Conservation (phyloP, 2,797 vertebrate species). For the Ptychadena robeensis region DNA sequence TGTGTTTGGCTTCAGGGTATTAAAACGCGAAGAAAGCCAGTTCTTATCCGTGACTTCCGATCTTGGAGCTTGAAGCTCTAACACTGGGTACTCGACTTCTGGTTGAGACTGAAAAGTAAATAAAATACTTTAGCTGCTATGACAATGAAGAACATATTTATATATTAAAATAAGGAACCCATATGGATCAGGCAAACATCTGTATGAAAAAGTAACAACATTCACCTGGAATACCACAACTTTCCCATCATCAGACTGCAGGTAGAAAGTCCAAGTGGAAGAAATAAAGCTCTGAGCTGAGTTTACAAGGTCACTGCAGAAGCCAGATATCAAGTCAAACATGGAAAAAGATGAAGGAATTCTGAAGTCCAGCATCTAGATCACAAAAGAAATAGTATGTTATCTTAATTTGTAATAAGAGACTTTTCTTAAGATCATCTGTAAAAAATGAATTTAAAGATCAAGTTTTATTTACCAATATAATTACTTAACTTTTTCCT, state of each 20-base stretch:
- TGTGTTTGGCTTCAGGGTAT: constrained; percentile 80
- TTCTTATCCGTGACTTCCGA: constrained; percentile 79
- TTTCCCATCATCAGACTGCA: constrained; percentile 93
- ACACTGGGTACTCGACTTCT: constrained; percentile 82
- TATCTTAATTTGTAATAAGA: neutral
- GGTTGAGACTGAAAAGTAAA: constrained; percentile 85
- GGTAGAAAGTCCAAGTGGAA: constrained; percentile 97
- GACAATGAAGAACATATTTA: too few relatives aligned
- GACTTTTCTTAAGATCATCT: too few relatives aligned
- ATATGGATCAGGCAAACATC: too few relatives aligned
- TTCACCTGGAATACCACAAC: constrained; percentile 94
- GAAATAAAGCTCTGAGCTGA: constrained; percentile 96
- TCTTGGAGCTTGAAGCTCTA: constrained; percentile 78
- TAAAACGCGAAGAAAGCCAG: constrained; percentile 79
- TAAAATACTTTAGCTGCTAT: neutral
- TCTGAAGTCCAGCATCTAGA: constrained; percentile 74
- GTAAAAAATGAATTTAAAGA: too few relatives aligned
- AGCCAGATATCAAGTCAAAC: constrained; percentile 87
- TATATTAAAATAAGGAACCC: too few relatives aligned
- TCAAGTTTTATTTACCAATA: too few relatives aligned
- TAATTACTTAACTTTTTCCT: too few relatives aligned
- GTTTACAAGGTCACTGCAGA: constrained; percentile 93
- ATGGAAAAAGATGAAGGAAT: constrained; percentile 76
- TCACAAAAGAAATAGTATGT: neutral
- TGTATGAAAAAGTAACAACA: constrained; percentile 9